phyloP scores from a whole-genome alignment of 2,888 invertebrate genomes.

The Philonicus albiceps region DNA sequence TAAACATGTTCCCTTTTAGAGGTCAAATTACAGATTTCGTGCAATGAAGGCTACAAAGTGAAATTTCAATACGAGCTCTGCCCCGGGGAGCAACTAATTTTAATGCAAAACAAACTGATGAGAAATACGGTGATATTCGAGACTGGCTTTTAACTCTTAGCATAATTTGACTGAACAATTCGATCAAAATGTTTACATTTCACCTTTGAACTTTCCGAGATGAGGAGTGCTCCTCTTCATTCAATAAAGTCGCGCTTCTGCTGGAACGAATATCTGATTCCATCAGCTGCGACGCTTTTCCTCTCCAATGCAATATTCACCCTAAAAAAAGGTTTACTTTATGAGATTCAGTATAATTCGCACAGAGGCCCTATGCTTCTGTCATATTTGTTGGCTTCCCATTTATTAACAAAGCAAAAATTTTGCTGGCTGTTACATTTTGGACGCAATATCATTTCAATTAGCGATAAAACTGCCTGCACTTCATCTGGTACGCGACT shows the following conservation, averaged over 20 bases:
- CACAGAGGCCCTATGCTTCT: background rate
- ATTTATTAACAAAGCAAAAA: background rate
- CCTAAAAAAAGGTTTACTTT: background rate
- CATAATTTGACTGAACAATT: background rate
- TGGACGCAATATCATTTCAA: background rate
- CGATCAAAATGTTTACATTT: background rate
- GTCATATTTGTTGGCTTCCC: background rate
- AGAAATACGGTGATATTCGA: background rate
- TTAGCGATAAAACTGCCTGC: background rate
- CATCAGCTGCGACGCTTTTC: background rate
- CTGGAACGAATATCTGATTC: background rate
- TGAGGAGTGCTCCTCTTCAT: background rate
- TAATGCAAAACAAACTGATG: background rate
- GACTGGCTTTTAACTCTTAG: background rate
- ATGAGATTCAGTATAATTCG: background rate
- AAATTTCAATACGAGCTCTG: background rate
- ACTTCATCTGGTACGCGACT: background rate
- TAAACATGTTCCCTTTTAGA: background rate
- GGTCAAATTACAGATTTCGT: background rate
- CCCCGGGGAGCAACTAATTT: background rate
- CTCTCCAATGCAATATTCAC: background rate
- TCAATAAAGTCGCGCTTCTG: background rate
- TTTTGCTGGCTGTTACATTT: background rate
- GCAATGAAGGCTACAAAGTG: background rate
- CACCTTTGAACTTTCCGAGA: background rate